Base-by-base conservation (phyloP, 30 jellyfish, hydroid and myxozoan genomes). In the Hydractinia symbiolongicarpus region DNA sequence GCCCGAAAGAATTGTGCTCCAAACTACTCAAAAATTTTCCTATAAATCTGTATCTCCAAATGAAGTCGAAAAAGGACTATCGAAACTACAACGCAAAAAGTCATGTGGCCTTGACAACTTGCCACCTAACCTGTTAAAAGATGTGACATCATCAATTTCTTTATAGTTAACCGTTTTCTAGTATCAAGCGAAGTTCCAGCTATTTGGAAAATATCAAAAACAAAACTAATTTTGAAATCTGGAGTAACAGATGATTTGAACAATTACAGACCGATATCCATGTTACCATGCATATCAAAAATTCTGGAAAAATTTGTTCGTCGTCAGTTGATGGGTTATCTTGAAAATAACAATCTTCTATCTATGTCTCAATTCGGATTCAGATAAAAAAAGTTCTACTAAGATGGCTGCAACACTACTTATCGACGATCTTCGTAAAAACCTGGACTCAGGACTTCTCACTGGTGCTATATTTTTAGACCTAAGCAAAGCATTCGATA, bases 71-170 rank as follows among this genome's bases (percentile, higher is more conserved):
- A 58, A 58, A 58, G 15, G 3, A 16, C 69, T 58, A 3, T 58
- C 69, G 17, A 58, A 16, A 58, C 69, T 58, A 3, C 1, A 58
- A 58, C 69, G 69, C 3, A 58, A 58, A 13, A 58, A 58, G 19
- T 58, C 69, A 58, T 58, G 69, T 13, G 69, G 69, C 69, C 69
- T 58, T 58, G 69, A 58, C 69, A 58, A 58, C 69, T 58, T 58
- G 69, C 15, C 69, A 58, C 69, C 69, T 16, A 58, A 16, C 69
- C 1, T 58, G 69, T 58, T 58, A 16, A 58, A 58, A 58, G 69
- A 58, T 58, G 69, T 16, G 15, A 3, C 44, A 30, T 30, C 44
- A 30, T 30, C 44, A 30, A 30, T 30, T 30, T 30, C 19, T 58
- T 58, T 16, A 58, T 58, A 58, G 3, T 58, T 16, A 58, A 58